Evolutionary conservation across 1,140 invertebrate genomes (phyloP), one percentile per base, ranked within the genome.

Genomic region (Rhynchophorus ferrugineus): DNA sequence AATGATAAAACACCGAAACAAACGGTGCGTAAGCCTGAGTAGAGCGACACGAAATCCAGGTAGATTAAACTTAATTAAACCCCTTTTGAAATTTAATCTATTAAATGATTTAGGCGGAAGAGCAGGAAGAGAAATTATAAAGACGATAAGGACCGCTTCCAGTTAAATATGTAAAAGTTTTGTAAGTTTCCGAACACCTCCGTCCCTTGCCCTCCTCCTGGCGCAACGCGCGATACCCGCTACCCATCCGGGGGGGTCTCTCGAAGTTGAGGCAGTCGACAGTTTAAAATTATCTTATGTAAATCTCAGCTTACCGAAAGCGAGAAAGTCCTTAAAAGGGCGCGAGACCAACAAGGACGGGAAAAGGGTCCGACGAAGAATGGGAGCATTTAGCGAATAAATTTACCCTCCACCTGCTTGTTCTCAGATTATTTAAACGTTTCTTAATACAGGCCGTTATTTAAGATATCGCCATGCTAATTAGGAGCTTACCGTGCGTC

Each of bases 401-500:
- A 67, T 57, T 67, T 62, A 57, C 59, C 57, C 57, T 56, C 63
- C 65, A 67, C 65, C 65, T 67, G 65, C 61, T 63, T 63, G 65
- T 67, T 67, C 65, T 63, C 65, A 67, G 65, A 65, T 67, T 67
- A 67, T 67, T 67, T 67, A 67, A 67, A 64, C 65, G 63, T 65
- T 67, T 67, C 65, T 67, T 67, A 67, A 67, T 67, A 65, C 65
- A 62, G 63, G 58, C 63, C 65, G 64, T 67, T 67, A 67, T 67
- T 67, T 67, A 67, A 64, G 65, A 67, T 67, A 59, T 54, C 62
- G 61, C 60, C 55, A 67, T 67, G 65, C 56, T 67, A 67, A 67
- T 67, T 67, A 65, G 60, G 55, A 56, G 52, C 57, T 60, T 58
- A 44, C 38, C 50, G 46, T 60, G 55, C 56, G 58, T 59, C 53